These are phyloP conservation scores for Scaptomyza flava DNA, from an alignment of 2,888 invertebrate genomes.

Conservation along the genomic window DNA sequence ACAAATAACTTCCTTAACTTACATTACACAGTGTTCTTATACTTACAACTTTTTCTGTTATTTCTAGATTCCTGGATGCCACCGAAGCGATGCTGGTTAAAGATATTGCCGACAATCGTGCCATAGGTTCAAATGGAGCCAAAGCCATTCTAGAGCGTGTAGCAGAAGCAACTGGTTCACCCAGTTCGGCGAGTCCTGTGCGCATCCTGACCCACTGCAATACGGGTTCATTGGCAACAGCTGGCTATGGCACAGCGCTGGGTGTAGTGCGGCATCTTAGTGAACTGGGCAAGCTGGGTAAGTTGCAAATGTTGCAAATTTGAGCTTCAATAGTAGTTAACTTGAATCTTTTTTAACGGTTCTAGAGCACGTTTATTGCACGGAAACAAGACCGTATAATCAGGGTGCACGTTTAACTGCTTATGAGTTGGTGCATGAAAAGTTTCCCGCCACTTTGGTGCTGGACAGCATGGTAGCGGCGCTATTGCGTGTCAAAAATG, in stretches of 20 bases:
- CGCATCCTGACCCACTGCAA: slow-evolving; percentile 98
- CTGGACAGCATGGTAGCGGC: slow-evolving; percentile 98
- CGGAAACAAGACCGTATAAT: slow-evolving; percentile 99
- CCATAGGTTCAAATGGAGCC: slow-evolving; percentile 94
- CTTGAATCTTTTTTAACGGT: neutral
- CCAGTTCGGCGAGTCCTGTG: slow-evolving; percentile 85
- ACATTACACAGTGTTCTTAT: too few species aligned
- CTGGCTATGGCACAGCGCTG: slow-evolving; percentile 98
- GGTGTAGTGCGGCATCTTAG: slow-evolving; percentile 96
- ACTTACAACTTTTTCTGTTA: slow-evolving; percentile 8
- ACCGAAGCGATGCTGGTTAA: slow-evolving; percentile 93
- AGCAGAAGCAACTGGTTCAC: slow-evolving; percentile 65
- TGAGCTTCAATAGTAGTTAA: too few species aligned
- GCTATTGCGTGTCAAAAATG: slow-evolving; percentile 92
- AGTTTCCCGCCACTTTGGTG: slow-evolving; percentile 95
- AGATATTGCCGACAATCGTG: slow-evolving; percentile 94
- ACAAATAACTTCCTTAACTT: slow-evolving; percentile 1
- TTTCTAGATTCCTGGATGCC: slow-evolving; percentile 89
- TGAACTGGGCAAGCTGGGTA: slow-evolving; percentile 89
- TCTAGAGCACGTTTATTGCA: slow-evolving; percentile 95
- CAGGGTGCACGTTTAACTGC: slow-evolving; percentile 98
- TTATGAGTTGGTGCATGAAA: slow-evolving; percentile 96
- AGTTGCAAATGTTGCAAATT: slow-evolving; percentile 41
- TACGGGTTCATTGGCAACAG: slow-evolving; percentile 98
- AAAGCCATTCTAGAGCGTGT: slow-evolving; percentile 88